Conservation (phyloP, 2,888 invertebrate genomes). For the Calephelis perditalis region DNA sequence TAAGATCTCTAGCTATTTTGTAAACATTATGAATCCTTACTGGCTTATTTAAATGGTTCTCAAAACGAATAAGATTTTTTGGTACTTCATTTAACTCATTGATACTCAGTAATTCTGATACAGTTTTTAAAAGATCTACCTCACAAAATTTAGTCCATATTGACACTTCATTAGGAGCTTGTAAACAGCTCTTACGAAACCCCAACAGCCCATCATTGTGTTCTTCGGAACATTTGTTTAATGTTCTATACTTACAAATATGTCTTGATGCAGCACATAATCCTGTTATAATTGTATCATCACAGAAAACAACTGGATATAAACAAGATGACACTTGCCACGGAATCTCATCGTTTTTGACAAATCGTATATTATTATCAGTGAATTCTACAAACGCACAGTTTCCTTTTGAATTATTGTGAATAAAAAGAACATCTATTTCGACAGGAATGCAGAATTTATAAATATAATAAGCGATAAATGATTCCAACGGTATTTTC, state of each 20-base stretch:
- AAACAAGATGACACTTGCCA: constrained; percentile 71
- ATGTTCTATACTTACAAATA: constrained; percentile 45
- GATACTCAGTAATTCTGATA: constrained; percentile 58
- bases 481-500: constrained; percentile 77
- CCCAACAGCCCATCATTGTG: constrained; percentile 81
- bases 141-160: constrained; percentile 97
- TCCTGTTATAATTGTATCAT: constrained; percentile 84
- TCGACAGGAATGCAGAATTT: constrained; percentile 74
- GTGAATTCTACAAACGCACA: constrained; percentile 40
- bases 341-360: constrained; percentile 53
- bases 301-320: constrained; percentile 81
- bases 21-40: constrained; percentile 91
- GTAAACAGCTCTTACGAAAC: constrained; percentile 87
- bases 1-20: constrained; percentile 81
- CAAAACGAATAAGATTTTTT: constrained; percentile 85
- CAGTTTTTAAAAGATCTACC: constrained; percentile 83
- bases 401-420: constrained; percentile 37
- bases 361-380: constrained; percentile 45
- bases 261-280: constrained; percentile 83
- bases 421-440: constrained; percentile 62
- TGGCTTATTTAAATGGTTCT: constrained; percentile 90
- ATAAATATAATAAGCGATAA: constrained; percentile 79
- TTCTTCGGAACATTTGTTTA: constrained; percentile 37
- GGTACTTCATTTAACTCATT: constrained; percentile 72
- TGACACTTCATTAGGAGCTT: constrained; percentile 90